Evolutionary conservation across 30 jellyfish, hydroid and myxozoan genomes (phyloP), one percentile per base, ranked within the genome.

Genomic region (Catostylus mosaicus): DNA sequence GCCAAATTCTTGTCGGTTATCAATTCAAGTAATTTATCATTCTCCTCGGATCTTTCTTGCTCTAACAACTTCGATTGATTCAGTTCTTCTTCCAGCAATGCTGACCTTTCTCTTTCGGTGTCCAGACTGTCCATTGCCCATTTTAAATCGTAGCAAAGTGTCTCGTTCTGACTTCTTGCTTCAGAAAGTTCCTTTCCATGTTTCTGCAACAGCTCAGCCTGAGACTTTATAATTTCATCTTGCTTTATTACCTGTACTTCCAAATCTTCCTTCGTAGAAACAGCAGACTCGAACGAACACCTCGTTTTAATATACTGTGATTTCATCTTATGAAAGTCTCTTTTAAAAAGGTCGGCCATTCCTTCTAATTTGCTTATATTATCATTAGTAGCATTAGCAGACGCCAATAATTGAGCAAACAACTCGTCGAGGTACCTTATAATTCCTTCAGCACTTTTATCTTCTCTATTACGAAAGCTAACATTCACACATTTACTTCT

Each of bases 61-160:
- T 75, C 86, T 14, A 75, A 19, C 26, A 59, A 46, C n/a, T 31
- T 20, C 30, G 66, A 35, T 6, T 77, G 78, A 0, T 34, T n/a
- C 66, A 77, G 51, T 19, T 77, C 78, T 32, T 77, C 78, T 52
- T 77, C 88, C 0, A 77, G 68, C 0, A 54, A 1, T 31, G 18
- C n/a, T 16, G 32, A 29, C 22, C 50, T 52, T 16, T 59, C 54
- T 23, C 43, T 18, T 6, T 48, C 88, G 20, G 88, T 14, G 9
- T 43, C 32, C 14, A 60, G 46, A 2, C 61, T 57, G 10, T 46
- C 66, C 22, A 60, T 51, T 3, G 65, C 51, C 12, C 52, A n/a
- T 11, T 36, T 34, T n/a, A 29, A 11, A 10, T 38, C 51, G 2
- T 23, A 48, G 0, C 26, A 26, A 22, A 77, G 65, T 1, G 0